Evolutionary conservation across 1,140 invertebrate species (phyloP).

Genomic region (Andricus grossulariae): DNA sequence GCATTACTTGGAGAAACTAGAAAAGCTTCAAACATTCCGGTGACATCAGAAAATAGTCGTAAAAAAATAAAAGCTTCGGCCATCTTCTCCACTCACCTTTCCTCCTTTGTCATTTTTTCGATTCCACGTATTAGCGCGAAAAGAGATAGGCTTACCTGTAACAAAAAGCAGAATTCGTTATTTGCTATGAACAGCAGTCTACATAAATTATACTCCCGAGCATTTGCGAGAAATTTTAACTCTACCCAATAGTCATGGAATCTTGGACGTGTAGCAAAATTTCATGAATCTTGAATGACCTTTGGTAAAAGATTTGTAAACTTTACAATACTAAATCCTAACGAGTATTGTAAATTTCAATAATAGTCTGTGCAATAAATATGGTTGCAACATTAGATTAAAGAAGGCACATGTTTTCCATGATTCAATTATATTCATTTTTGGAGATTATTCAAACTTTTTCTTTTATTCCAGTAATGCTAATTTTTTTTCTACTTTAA

Average conservation of each 20-base stretch:
- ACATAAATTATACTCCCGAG: neutral
- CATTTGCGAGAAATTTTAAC: neutral
- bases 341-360: neutral
- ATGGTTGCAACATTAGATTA: too few species aligned
- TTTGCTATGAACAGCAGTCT: neutral
- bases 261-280: too few species aligned
- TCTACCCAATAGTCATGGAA: neutral
- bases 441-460: too few species aligned
- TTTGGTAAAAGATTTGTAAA: neutral
- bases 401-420: too few species aligned
- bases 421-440: too few species aligned
- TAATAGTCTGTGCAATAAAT: neutral
- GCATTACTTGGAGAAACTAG: neutral
- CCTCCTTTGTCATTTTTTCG: neutral
- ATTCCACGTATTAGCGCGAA: constrained; percentile 1
- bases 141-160: neutral
- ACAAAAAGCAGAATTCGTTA: too few species aligned
- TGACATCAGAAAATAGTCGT: neutral
- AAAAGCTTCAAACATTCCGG: neutral
- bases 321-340: too few species aligned
- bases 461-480: too few species aligned
- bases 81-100: neutral
- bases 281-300: neutral
- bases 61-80: constrained; percentile 19
- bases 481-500: too few species aligned